These are phyloP conservation scores for Actinemys pallida DNA, from an alignment of 2,113 vertebrate genomes.

Conservation along the genomic window DNA sequence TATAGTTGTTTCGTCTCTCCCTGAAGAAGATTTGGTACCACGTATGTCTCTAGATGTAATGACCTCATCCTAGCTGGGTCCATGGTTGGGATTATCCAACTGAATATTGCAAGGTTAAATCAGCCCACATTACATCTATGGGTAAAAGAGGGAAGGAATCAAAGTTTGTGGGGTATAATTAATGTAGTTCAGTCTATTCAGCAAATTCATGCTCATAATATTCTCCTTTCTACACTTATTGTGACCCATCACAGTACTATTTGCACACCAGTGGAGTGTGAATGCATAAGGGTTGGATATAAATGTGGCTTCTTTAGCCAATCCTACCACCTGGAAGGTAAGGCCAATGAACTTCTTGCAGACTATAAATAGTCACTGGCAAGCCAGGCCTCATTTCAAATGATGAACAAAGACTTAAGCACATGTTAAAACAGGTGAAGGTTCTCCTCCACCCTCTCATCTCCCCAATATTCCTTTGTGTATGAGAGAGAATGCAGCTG, in stretches of 20 bases:
- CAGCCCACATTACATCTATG: neutral
- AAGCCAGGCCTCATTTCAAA: neutral
- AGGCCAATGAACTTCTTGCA: neutral
- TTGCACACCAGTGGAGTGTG: neutral
- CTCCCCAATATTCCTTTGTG: neutral
- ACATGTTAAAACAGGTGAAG: neutral
- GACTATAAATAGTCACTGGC: neutral
- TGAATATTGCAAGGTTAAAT: neutral
- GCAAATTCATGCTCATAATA: neutral
- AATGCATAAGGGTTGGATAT: rapidly evolving
- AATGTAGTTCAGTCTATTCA: neutral
- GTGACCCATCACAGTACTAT: neutral
- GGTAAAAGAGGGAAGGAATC: neutral
- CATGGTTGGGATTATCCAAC: neutral
- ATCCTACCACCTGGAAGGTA: neutral
- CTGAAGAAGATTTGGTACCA: neutral
- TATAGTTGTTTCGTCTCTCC: neutral
- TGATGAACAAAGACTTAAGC: neutral
- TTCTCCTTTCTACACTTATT: neutral
- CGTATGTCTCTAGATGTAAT: neutral
- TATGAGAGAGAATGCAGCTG: neutral
- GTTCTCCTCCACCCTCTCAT: neutral
- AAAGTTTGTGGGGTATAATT: neutral
- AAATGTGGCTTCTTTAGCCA: neutral
- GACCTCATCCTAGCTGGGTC: neutral